phyloP scores from a whole-genome alignment of 2,888 invertebrate genomes.

The Drosophila neoperkinsi region DNA sequence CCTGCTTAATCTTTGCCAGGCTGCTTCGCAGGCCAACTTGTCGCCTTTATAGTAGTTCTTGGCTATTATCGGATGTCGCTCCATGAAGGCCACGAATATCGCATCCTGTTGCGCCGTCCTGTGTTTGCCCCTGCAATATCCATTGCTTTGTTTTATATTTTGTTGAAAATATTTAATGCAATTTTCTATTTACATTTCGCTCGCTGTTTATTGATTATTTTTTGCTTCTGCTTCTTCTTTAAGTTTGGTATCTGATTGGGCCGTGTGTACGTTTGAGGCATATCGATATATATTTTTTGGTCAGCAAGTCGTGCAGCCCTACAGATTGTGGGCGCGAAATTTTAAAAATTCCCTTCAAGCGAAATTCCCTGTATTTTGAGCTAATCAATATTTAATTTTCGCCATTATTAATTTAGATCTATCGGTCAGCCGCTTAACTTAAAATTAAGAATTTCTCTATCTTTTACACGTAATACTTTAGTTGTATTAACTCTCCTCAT shows the following conservation, averaged over 20 bases:
- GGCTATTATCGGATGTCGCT: conserved; percentile 65
- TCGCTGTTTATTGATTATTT: conserved; percentile 42
- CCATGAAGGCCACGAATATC: conserved; percentile 70
- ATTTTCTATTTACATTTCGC: conserved; percentile 51
- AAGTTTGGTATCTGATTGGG: not conserved
- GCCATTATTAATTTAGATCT: not conserved
- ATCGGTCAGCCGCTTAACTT: not conserved
- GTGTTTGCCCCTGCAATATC: conserved; percentile 66
- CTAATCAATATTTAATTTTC: not conserved
- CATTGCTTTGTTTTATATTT: not conserved
- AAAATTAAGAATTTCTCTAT: not conserved
- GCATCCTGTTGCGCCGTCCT: conserved; percentile 69
- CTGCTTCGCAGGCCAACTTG: conserved; percentile 60
- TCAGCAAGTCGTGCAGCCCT: conserved; percentile 9
- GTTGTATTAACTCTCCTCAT: not conserved
- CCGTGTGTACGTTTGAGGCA: not conserved
- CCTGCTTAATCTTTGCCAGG: conserved; percentile 60
- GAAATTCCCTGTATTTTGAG: too few relatives aligned
- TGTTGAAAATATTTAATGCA: not conserved
- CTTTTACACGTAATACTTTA: not conserved
- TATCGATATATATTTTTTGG: conserved; percentile 11
- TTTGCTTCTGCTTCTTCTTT: conserved; percentile 1
- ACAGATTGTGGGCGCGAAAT: not conserved
- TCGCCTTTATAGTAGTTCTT: conserved; percentile 66
- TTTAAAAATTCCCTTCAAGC: not conserved